Evolutionary conservation across 2,888 invertebrate species (phyloP), one percentile per base, ranked within the genome.

Genomic region (Teleogryllus oceanicus): DNA sequence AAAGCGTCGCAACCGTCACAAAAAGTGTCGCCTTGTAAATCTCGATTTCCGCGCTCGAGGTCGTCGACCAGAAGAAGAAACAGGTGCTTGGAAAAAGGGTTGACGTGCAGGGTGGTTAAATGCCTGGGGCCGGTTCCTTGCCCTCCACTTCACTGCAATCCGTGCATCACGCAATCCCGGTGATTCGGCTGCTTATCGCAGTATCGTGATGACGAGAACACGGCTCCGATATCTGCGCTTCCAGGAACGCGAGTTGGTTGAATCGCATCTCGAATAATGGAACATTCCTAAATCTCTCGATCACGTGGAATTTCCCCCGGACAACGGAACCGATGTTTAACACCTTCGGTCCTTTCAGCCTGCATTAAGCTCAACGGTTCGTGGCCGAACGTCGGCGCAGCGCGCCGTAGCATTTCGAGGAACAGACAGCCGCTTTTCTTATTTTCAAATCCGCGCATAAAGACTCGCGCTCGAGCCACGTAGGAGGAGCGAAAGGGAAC

Each of bases 1-100:
- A 3, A 62, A 62, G 13, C n/a, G 62, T 62, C 62, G n/a, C 62
- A 62, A 62, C 5, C n/a, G 62, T 5, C n/a, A 62, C 62, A 62
- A 62, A 62, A 62, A 62, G 62, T 62, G 62, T 62, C 62, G 11
- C n/a, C 37, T 62, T 62, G 62, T 62, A n/a, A 62, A 62, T 62
- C 62, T 62, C 62, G 62, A 13, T 62, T 62, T 62, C 62, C n/a
- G 62, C n/a, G 62, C 16, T 3, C 13, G n/a, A n/a, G 62, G 62
- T 62, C n/a, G n/a, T 62, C 62, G 62, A 62, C 62, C 62, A 18
- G 16, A 18, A 13, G 62, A 62, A 13, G 62, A 18, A n/a, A 62
- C 62, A 62, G 62, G 62, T 62, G 62, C 62, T n/a, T 13, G 62
- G 62, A n/a, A 18, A 13, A 18, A 13, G 62, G n/a, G 62, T 62